Conservation (phyloP, 2,888 invertebrate species). For the Dasysyrphus tricinctus region DNA sequence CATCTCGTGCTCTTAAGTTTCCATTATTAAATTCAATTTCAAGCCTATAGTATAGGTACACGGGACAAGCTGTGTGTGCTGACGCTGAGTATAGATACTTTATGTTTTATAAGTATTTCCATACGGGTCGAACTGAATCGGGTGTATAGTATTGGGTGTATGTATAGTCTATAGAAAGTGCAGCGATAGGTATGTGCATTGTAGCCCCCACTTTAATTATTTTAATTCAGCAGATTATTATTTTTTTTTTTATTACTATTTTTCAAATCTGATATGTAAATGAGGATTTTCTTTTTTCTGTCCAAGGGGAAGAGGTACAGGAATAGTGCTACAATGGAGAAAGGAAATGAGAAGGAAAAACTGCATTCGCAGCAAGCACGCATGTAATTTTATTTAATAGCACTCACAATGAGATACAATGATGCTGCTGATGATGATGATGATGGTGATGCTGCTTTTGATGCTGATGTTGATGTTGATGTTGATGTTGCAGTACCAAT, state of each 20-base stretch:
- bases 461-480: slow-evolving; percentile 2
- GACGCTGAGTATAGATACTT: slow-evolving; percentile 42
- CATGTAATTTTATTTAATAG: slow-evolving; percentile 61
- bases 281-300: slow-evolving; percentile 29
- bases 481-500: slow-evolving; percentile 22
- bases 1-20: slow-evolving; percentile 72
- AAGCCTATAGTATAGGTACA: slow-evolving; percentile 48
- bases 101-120: slow-evolving; percentile 64
- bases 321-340: slow-evolving; percentile 29
- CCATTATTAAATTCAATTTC: slow-evolving; percentile 74
- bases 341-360: slow-evolving; percentile 52
- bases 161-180: slow-evolving; percentile 19
- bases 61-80: slow-evolving; percentile 12
- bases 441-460: not conserved
- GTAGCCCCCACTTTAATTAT: slow-evolving; percentile 68
- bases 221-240: slow-evolving; percentile 57
- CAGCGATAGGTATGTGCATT: slow-evolving; percentile 9
- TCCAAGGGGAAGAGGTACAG: not conserved
- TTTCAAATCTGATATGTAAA: slow-evolving; percentile 52
- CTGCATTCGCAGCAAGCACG: slow-evolving; percentile 59
- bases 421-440: slow-evolving; percentile 41
- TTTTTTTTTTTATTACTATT: slow-evolving; percentile 32
- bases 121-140: slow-evolving; percentile 67
- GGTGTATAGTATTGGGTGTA: slow-evolving; percentile 42
- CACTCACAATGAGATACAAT: slow-evolving; percentile 51